phyloP scores from a whole-genome alignment of 2,113 vertebrate species.

The Scortum barcoo region DNA sequence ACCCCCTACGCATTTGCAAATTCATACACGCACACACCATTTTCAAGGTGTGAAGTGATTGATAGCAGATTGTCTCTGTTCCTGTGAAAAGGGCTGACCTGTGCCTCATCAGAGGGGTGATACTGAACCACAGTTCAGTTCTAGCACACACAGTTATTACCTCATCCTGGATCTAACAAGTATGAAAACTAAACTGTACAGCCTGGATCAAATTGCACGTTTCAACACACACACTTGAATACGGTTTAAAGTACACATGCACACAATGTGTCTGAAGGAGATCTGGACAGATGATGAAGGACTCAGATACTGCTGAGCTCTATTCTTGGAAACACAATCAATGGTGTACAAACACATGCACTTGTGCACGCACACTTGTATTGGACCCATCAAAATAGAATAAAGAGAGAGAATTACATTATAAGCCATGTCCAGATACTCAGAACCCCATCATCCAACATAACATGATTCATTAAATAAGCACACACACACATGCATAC shows the following conservation, averaged over 20 bases:
- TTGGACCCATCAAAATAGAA: slow-evolving; percentile 61
- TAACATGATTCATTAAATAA: slow-evolving; percentile 59
- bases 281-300: slow-evolving; percentile 40
- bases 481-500: slow-evolving; percentile 19
- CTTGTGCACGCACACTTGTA: slow-evolving; percentile 24
- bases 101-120: background rate
- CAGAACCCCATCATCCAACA: slow-evolving; percentile 51
- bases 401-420: slow-evolving; percentile 68
- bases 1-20: slow-evolving; percentile 53
- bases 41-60: slow-evolving; percentile 31
- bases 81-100: background rate
- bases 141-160: background rate
- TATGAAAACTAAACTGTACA: background rate
- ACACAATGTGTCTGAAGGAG: slow-evolving; percentile 36
- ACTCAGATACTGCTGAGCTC: slow-evolving; percentile 33
- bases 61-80: background rate
- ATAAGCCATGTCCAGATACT: slow-evolving; percentile 67
- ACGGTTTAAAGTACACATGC: background rate
- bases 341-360: slow-evolving; percentile 40
- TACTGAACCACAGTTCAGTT: slow-evolving; percentile 9
- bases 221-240: background rate
- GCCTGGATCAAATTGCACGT: background rate
- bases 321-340: slow-evolving; percentile 70
- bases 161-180: background rate
- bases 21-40: background rate